phyloP scores from a whole-genome alignment of 92 coral and sea anemone genomes.

The Epizoanthus ramosus region DNA sequence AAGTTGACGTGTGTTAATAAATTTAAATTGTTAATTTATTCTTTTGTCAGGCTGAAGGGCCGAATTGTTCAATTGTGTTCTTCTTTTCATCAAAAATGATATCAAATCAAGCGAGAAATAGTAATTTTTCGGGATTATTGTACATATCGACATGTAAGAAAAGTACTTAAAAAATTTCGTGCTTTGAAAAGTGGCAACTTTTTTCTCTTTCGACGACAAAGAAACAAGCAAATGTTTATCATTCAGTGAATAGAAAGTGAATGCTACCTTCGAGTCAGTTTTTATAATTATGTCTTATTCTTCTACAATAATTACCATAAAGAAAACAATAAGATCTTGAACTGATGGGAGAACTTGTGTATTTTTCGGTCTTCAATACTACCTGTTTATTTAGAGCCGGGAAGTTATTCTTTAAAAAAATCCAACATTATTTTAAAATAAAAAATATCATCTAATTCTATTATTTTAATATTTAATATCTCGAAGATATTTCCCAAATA shows the following conservation, averaged over 20 bases:
- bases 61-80: background rate
- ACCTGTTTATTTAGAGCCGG: slow-evolving; percentile 1
- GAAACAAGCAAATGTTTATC: too few relatives aligned
- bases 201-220: too few relatives aligned
- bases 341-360: background rate
- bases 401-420: background rate
- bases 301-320: background rate
- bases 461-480: background rate
- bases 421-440: background rate
- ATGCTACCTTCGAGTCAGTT: background rate
- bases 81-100: background rate
- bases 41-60: background rate
- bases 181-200: background rate
- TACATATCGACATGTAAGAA: too few relatives aligned
- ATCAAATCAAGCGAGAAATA: too few relatives aligned
- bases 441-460: background rate
- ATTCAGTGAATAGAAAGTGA: too few relatives aligned
- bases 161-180: too few relatives aligned
- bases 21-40: slow-evolving; percentile 5
- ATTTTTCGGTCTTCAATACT: slow-evolving; percentile 2
- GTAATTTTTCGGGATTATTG: too few relatives aligned
- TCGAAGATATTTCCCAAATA: background rate
- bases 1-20: background rate
- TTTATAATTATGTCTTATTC: background rate
- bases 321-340: background rate